Conservation (phyloP, 2,113 vertebrate genomes). For the Sinocyclocheilus anophthalmus region DNA sequence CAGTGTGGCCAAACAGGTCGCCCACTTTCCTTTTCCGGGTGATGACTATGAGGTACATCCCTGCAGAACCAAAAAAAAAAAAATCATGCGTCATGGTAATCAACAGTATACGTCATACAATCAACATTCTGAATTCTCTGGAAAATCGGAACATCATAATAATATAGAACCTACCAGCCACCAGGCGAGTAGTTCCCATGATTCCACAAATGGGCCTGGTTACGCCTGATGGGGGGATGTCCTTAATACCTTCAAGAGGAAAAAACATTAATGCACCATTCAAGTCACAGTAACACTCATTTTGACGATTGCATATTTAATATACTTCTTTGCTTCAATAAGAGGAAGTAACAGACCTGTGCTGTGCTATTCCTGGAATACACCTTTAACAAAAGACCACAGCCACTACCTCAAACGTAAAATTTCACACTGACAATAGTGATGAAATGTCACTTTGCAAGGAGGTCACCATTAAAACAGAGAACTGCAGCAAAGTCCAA, state of each 20-base stretch:
- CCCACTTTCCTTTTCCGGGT: slow-evolving; percentile 94
- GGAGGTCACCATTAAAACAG: background rate
- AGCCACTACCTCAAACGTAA: background rate
- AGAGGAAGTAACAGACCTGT: background rate
- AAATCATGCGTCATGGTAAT: background rate
- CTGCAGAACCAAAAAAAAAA: slow-evolving; percentile 67
- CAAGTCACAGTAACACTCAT: background rate
- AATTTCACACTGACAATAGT: background rate
- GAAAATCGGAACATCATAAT: background rate
- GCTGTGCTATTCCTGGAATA: background rate
- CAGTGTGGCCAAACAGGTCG: slow-evolving; percentile 87
- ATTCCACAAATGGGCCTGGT: slow-evolving; percentile 92
- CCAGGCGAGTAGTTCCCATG: slow-evolving; percentile 92
- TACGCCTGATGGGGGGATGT: slow-evolving; percentile 90
- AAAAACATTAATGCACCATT: background rate
- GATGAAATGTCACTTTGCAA: background rate
- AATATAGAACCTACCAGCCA: slow-evolving; percentile 82
- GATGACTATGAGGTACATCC: slow-evolving; percentile 95
- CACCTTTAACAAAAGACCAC: background rate
- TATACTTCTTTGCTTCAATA: background rate
- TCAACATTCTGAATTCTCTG: background rate
- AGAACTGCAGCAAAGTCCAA: background rate
- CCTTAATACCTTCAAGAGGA: slow-evolving; percentile 83
- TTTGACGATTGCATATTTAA: background rate
- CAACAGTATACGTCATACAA: background rate